Percentiles rank a stretch among this genome's conserved stretches.
Evolutionary conservation across 2,113 vertebrate species (phyloP).

Genomic region (Pycnonotus jocosus): DNA sequence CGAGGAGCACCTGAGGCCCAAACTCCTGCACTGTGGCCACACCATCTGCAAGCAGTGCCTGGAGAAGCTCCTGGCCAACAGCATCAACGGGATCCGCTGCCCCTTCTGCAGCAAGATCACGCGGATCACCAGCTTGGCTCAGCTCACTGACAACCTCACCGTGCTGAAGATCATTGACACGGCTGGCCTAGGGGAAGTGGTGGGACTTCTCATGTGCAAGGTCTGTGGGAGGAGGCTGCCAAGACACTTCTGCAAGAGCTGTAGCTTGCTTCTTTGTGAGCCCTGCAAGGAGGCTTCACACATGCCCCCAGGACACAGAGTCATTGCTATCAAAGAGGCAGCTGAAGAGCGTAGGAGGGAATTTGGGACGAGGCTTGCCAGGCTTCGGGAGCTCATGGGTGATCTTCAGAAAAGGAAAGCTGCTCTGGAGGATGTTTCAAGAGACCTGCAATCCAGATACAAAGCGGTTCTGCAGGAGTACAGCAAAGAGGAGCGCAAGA

Average conservation of each 20-base stretch:
- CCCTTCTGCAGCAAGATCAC: conserved; percentile 97
- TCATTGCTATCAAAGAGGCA: conserved; percentile 81
- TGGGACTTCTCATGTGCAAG: conserved; percentile 87
- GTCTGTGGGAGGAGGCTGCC: conserved; percentile 86
- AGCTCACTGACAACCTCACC: conserved; percentile 92
- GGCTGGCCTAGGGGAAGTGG: conserved; percentile 76
- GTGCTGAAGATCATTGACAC: conserved; percentile 96
- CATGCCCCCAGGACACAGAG: conserved; percentile 76
- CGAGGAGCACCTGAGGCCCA: conserved; percentile 88
- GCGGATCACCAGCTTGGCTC: conserved; percentile 85
- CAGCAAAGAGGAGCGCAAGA: conserved; percentile 80
- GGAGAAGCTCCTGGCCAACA: conserved; percentile 91
- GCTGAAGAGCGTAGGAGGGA: conserved; percentile 87
- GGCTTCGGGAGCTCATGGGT: conserved; percentile 81
- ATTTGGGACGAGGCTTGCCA: conserved; percentile 77
- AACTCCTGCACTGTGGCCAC: conserved; percentile 94
- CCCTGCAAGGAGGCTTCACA: conserved; percentile 81
- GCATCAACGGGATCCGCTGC: conserved; percentile 94
- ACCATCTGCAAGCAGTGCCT: conserved; percentile 93
- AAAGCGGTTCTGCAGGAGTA: conserved; percentile 90
- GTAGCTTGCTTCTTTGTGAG: conserved; percentile 83
- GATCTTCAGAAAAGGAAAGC: conserved; percentile 88
- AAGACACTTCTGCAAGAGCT: conserved; percentile 87
- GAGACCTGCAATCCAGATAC: conserved; percentile 82
- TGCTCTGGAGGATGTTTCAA: conserved; percentile 82